Conservation (phyloP, 2,888 invertebrate genomes). For the Scotopteryx bipunctaria region DNA sequence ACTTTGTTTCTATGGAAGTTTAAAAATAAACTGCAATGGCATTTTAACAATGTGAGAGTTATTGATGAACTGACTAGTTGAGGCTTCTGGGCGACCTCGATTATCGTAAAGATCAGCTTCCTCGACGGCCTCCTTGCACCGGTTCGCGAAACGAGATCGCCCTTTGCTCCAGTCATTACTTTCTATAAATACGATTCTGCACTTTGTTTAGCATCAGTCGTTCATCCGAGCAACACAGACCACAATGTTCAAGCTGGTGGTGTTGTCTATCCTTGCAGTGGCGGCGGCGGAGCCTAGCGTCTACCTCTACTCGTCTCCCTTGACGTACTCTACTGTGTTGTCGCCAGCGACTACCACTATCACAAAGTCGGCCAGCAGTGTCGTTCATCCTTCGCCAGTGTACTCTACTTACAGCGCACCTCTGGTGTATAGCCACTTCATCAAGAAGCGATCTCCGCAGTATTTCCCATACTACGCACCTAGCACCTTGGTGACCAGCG, state of each 20-base stretch:
- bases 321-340: conserved; percentile 49
- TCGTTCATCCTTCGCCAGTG: conserved; percentile 70
- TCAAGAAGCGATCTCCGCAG: conserved; percentile 54
- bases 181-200: conserved; percentile 67
- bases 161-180: conserved; percentile 61
- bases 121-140: conserved; percentile 66
- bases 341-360: conserved; percentile 63
- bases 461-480: conserved; percentile 40
- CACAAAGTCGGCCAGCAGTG: conserved; percentile 67
- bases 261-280: conserved; percentile 84
- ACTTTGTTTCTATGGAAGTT: background rate
- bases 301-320: conserved; percentile 41
- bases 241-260: conserved; percentile 81
- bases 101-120: conserved; percentile 71
- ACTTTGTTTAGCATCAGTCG: conserved; percentile 63
- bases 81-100: conserved; percentile 61
- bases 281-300: conserved; percentile 72
- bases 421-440: conserved; percentile 54
- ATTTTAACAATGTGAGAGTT: conserved; percentile 40
- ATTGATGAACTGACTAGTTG: conserved; percentile 58
- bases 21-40: background rate
- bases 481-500: conserved; percentile 35
- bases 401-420: conserved; percentile 50
- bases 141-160: conserved; percentile 70
- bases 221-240: conserved; percentile 69